Evolutionary conservation across 1,140 invertebrate species (phyloP).

Genomic region (Hyles vespertilio): DNA sequence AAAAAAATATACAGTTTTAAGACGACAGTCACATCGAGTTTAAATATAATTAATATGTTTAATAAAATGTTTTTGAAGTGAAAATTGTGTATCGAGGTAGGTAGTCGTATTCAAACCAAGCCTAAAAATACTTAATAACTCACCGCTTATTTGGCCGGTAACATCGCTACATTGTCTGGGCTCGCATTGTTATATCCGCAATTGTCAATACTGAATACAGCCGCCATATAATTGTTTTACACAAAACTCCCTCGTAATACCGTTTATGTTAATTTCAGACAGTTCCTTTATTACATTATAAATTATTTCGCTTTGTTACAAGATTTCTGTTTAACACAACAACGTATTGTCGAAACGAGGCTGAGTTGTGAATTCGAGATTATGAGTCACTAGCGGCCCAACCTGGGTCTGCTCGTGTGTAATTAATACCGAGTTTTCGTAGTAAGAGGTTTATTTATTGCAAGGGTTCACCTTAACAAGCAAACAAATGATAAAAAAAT

Average conservation of each 20-base stretch:
- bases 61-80: too few species aligned
- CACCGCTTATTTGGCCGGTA: constrained; percentile 23
- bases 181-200: constrained; percentile 7
- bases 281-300: neutral
- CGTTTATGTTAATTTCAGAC: neutral
- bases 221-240: constrained; percentile 8
- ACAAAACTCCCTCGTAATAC: constrained; percentile 3
- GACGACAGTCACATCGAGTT: too few species aligned
- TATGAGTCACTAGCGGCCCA: constrained; percentile 30
- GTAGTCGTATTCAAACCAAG: constrained; percentile 1
- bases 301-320: neutral
- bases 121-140: constrained; percentile 32
- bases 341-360: neutral
- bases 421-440: too few species aligned
- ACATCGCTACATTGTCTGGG: constrained; percentile 13
- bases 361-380: constrained; percentile 11
- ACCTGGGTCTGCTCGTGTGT: too few species aligned
- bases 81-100: too few species aligned
- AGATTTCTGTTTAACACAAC: neutral
- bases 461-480: too few species aligned
- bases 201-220: constrained; percentile 9
- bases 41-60: too few species aligned
- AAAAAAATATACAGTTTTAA: too few species aligned
- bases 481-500: too few species aligned
- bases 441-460: too few species aligned